Evolutionary conservation across 2,888 invertebrate genomes (phyloP).

Genomic region (Gasteruption jaculator): DNA sequence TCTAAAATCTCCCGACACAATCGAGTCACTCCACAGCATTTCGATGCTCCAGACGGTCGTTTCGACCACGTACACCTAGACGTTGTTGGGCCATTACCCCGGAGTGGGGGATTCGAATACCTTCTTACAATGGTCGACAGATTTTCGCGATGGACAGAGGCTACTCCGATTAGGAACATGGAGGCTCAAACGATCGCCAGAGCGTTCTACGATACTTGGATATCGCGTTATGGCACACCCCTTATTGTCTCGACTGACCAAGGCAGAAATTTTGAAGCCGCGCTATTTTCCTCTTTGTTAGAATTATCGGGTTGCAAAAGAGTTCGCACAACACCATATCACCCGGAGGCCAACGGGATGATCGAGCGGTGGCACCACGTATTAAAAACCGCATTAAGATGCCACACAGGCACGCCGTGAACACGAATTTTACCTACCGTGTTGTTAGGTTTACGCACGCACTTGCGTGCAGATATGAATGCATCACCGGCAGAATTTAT

Average conservation of each 20-base stretch:
- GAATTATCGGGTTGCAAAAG: slow-evolving; percentile 18
- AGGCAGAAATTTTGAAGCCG: slow-evolving; percentile 31
- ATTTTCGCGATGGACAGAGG: too few species aligned
- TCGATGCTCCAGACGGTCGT: too few species aligned
- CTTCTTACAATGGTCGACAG: too few species aligned
- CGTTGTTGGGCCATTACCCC: too few species aligned
- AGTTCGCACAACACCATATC: slow-evolving; percentile 26
- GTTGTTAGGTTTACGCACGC: slow-evolving; percentile 18
- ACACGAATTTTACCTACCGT: slow-evolving; percentile 14
- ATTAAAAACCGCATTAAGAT: slow-evolving; percentile 22
- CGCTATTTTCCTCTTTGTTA: slow-evolving; percentile 22
- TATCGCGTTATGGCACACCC: slow-evolving; percentile 36
- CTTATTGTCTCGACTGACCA: slow-evolving; percentile 33
- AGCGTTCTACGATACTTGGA: slow-evolving; percentile 30
- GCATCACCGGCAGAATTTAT: slow-evolving; percentile 16
- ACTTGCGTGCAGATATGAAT: slow-evolving; percentile 16
- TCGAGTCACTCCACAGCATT: too few species aligned
- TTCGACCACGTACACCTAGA: too few species aligned
- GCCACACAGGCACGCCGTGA: slow-evolving; percentile 15
- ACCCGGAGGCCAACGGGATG: slow-evolving; percentile 27
- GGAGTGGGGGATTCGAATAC: too few species aligned
- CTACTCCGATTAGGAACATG: too few species aligned
- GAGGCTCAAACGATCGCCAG: slow-evolving; percentile 29
- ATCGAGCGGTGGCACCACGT: slow-evolving; percentile 24
- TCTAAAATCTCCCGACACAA: too few species aligned